Evolutionary conservation across 2,113 vertebrate genomes (phyloP).

Genomic region (Vulpes lagopus): DNA sequence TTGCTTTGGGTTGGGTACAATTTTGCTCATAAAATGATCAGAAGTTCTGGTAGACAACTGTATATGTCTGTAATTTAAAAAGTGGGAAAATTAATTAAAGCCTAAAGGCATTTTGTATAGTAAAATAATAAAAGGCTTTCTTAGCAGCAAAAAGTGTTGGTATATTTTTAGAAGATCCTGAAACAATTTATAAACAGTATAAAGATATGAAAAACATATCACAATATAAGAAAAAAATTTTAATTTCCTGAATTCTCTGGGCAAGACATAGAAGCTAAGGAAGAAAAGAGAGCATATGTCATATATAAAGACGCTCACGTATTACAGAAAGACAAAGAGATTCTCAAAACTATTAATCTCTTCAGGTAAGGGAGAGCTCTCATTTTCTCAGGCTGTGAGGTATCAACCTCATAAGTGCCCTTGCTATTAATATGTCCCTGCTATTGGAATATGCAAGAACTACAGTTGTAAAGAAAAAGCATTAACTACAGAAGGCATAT

Average conservation of each 20-base stretch:
- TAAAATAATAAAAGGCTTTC: neutral
- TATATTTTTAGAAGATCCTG: neutral
- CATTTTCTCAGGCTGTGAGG: neutral
- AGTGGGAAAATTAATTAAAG: neutral
- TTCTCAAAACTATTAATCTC: neutral
- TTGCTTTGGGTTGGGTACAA: neutral
- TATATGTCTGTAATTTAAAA: neutral
- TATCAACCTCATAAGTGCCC: neutral
- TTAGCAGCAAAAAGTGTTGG: neutral
- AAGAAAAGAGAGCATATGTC: neutral
- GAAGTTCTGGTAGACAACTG: neutral
- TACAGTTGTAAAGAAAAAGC: neutral
- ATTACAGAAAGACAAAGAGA: neutral
- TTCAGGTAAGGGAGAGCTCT: neutral
- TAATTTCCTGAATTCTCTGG: neutral
- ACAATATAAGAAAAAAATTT: neutral
- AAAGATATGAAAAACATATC: neutral
- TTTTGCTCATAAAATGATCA: neutral
- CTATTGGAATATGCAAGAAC: neutral
- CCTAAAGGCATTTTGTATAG: neutral
- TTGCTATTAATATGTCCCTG: neutral
- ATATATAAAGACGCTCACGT: neutral
- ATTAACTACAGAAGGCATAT: neutral
- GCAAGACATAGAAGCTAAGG: neutral
- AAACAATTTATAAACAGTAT: neutral